These are phyloP conservation scores for Epizoanthus rinbou DNA, from an alignment of 92 coral and sea anemone genomes.

Conservation along the genomic window DNA sequence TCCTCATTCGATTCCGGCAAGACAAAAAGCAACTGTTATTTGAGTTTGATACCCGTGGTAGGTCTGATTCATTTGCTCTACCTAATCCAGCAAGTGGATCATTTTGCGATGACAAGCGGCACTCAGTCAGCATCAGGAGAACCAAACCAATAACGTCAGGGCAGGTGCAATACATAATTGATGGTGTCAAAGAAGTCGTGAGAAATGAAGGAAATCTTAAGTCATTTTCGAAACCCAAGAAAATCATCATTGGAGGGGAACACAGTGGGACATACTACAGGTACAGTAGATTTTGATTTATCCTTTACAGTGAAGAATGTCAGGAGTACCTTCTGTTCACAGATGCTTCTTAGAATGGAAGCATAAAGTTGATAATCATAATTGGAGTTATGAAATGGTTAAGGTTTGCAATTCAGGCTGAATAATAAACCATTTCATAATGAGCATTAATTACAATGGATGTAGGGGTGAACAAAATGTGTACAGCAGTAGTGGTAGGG, in stretches of 20 bases:
- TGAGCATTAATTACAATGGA: too few relatives aligned
- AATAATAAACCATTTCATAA: too few relatives aligned
- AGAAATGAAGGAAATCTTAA: slow-evolving; percentile 14
- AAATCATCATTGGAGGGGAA: slow-evolving; percentile 59
- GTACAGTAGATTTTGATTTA: neutral
- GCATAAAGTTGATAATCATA: too few relatives aligned
- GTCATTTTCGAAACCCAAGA: slow-evolving; percentile 54
- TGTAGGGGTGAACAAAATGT: too few relatives aligned
- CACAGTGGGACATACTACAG: slow-evolving; percentile 38
- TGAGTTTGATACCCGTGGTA: slow-evolving; percentile 32
- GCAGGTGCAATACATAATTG: slow-evolving; percentile 55
- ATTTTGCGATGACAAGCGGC: slow-evolving; percentile 65
- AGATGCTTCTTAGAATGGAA: too few relatives aligned
- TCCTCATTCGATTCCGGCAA: slow-evolving; percentile 45
- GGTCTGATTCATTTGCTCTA: slow-evolving; percentile 25
- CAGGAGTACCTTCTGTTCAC: neutral
- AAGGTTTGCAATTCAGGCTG: too few relatives aligned
- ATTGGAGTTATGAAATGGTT: too few relatives aligned
- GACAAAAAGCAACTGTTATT: slow-evolving; percentile 44
- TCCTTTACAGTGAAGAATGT: neutral
- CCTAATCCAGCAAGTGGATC: slow-evolving; percentile 37
- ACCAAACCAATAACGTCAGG: slow-evolving; percentile 33
- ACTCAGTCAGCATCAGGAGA: slow-evolving; percentile 64
- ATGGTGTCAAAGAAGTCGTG: slow-evolving; percentile 41
- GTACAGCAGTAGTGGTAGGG: too few relatives aligned